Evolutionary conservation across 2,888 invertebrate genomes (phyloP), one percentile per base, ranked within the genome.

Genomic region (Stictocephala bisonia): DNA sequence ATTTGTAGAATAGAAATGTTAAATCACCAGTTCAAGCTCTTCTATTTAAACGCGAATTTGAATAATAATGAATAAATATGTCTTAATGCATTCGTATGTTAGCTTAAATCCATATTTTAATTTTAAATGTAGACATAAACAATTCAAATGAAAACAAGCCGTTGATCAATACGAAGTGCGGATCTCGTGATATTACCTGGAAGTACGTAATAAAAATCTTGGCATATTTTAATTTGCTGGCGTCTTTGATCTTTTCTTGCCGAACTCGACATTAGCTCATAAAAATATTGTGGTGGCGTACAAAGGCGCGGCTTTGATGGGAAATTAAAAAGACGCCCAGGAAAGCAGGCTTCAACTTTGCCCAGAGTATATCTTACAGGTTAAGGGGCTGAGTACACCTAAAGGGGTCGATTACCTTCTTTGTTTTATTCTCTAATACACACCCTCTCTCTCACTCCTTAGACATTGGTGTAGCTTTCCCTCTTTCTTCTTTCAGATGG

Each of bases 251-350:
- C 60, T 60, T 60, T 60, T 60, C 60, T 60, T 60, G 40, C 15
- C 56, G 60, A 35, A 60, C 35, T 35, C 22, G 22, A 35, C 27
- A 53, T 53, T 31, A 53, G 4, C 41, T 50, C 41, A 51, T 69
- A 51, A 69, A 53, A 69, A 69, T 50, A 69, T 53, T 69, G 53
- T 40, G 51, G 69, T 51, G 51, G 69, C 41, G 24, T 35, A 18
- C 41, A 51, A 69, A 51, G 53, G 53, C 27, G 22, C 20, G 20
- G 24, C 29, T 51, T 69, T 69, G 51, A 53, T 53, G 51, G 51
- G 69, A 53, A 69, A 69, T 53, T 69, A 53, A 69, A 69, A 69
- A 69, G 60, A 60, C 60, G 60, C 60, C 13, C 22, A 35, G 60
- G 50, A 69, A 66, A 68, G 53, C 29, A 51, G 40, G 35, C 22